phyloP scores from a whole-genome alignment of 1,140 invertebrate genomes.

The Chionoecetes opilio region DNA sequence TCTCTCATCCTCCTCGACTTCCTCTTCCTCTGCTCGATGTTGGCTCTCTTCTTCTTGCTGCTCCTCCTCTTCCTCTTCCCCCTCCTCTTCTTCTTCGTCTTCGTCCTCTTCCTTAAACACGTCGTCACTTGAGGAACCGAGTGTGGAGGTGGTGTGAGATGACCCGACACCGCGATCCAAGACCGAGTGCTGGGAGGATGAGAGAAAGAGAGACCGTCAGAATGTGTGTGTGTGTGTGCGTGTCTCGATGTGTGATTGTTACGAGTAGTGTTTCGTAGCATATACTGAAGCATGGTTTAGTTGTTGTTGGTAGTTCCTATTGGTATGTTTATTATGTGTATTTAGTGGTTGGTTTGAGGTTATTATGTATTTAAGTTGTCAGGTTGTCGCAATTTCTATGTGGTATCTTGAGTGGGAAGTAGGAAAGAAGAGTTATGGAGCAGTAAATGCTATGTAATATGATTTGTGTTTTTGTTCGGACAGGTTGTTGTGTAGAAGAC shows the following conservation, averaged over 20 bases:
- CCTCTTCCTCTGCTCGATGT: conserved; percentile 31
- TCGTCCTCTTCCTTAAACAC: conserved; percentile 76
- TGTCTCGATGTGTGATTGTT: neutral
- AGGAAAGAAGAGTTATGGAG: too few species aligned
- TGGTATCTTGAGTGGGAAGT: too few species aligned
- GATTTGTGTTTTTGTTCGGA: too few species aligned
- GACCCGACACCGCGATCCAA: conserved; percentile 72
- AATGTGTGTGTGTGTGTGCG: conserved; percentile 33
- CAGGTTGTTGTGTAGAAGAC: neutral
- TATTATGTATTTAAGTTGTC: too few species aligned
- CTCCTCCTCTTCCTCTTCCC: conserved; percentile 36
- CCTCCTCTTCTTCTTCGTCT: conserved; percentile 74
- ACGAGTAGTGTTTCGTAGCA: too few species aligned
- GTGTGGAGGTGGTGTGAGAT: conserved; percentile 74
- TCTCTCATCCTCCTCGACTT: conserved; percentile 50
- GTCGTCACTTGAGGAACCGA: conserved; percentile 74
- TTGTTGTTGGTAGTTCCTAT: too few species aligned
- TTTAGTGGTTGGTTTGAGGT: too few species aligned
- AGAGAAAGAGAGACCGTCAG: neutral
- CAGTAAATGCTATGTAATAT: too few species aligned
- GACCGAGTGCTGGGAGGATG: conserved; percentile 62
- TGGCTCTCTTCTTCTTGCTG: neutral
- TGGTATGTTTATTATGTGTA: conserved; percentile 29
- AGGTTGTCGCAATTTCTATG: too few species aligned
- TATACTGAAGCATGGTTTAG: too few species aligned